Evolutionary conservation across 2,797 vertebrate species (phyloP).

Genomic region (Luscinia luscinia): DNA sequence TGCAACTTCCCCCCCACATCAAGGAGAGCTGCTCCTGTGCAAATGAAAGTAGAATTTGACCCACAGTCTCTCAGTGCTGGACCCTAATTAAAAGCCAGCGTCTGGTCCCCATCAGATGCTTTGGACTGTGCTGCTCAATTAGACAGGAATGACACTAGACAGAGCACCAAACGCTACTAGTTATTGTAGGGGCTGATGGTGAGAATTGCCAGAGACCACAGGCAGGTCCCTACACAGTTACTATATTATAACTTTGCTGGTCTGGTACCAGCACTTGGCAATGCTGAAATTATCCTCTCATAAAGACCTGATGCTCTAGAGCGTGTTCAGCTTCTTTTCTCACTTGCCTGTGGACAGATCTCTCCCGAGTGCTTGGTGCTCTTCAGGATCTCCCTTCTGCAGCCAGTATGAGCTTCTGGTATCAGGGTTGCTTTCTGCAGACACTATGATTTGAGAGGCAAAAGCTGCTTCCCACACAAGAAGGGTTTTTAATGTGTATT

Average conservation of each 20-base stretch:
- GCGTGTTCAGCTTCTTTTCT: neutral
- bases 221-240: slow-evolving; percentile 64
- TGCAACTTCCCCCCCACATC: slow-evolving; percentile 39
- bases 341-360: neutral
- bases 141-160: slow-evolving; percentile 80
- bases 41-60: slow-evolving; percentile 67
- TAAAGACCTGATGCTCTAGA: slow-evolving; percentile 26
- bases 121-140: slow-evolving; percentile 84
- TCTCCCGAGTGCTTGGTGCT: neutral
- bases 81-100: slow-evolving; percentile 76
- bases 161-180: slow-evolving; percentile 77
- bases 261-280: slow-evolving; percentile 65
- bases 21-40: slow-evolving; percentile 40
- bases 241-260: slow-evolving; percentile 64
- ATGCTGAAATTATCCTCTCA: slow-evolving; percentile 51
- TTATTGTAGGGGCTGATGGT: slow-evolving; percentile 78
- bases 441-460: neutral
- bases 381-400: neutral
- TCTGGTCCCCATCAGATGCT: slow-evolving; percentile 85
- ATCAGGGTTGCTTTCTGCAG: neutral
- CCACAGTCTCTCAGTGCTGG: slow-evolving; percentile 82
- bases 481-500: neutral
- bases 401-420: neutral
- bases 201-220: slow-evolving; percentile 78
- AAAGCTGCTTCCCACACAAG: neutral